Evolutionary conservation across 2,797 vertebrate species (phyloP).

Genomic region (Sebastes oblongus): DNA sequence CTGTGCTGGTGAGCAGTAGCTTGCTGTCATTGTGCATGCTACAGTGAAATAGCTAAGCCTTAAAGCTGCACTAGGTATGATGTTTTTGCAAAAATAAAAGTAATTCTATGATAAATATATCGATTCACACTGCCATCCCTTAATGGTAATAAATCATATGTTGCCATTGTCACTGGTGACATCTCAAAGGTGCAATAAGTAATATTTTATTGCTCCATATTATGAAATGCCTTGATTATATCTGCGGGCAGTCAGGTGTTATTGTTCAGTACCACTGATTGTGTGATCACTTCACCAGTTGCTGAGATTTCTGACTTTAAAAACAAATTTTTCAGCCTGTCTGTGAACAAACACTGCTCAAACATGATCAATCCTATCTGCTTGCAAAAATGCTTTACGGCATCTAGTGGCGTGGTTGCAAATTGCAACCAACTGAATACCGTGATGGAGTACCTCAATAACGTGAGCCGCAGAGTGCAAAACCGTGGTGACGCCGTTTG

Average conservation of each 20-base stretch:
- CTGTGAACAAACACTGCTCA: not conserved
- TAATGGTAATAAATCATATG: too few species aligned
- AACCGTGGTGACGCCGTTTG: too few species aligned
- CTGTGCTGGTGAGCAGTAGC: constrained; percentile 44
- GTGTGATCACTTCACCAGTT: not conserved
- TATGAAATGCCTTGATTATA: not conserved
- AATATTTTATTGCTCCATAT: not conserved
- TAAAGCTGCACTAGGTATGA: not conserved
- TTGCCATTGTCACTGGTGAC: not conserved
- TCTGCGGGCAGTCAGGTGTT: not conserved
- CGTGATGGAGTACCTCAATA: accelerated
- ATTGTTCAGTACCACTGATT: not conserved
- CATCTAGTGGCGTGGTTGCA: too few species aligned
- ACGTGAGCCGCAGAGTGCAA: too few species aligned
- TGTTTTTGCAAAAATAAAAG: not conserved
- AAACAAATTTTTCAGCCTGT: not conserved
- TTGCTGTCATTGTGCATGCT: constrained; percentile 33
- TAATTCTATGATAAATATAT: not conserved
- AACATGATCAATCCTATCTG: not conserved
- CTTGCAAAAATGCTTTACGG: not conserved
- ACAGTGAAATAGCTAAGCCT: not conserved
- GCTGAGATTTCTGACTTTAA: not conserved
- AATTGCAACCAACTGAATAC: too few species aligned
- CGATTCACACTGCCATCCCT: too few species aligned
- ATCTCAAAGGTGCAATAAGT: not conserved